These are phyloP conservation scores for Aleiodes testaceus DNA, from an alignment of 2,888 invertebrate genomes.

Conservation along the genomic window DNA sequence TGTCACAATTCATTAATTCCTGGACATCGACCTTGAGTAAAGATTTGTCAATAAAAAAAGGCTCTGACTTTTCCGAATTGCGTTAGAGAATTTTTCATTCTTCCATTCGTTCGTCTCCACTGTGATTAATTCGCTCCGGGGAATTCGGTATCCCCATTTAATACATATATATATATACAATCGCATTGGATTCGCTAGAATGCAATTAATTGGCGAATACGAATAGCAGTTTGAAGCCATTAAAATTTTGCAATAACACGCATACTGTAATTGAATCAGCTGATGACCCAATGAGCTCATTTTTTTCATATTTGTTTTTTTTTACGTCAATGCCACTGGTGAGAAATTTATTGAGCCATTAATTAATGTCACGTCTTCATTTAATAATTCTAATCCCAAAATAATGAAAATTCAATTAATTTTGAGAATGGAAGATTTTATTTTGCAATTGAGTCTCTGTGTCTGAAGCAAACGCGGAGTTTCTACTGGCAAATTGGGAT, in stretches of 20 bases:
- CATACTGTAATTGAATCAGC: slow-evolving; percentile 6
- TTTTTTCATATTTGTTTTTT: background rate
- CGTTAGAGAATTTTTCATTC: slow-evolving; percentile 13
- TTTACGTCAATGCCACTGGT: background rate
- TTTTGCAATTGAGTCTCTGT: background rate
- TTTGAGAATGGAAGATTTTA: background rate
- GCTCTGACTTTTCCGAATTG: slow-evolving; percentile 20
- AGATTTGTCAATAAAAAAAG: slow-evolving; percentile 21
- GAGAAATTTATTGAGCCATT: background rate
- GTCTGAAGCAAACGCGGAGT: background rate
- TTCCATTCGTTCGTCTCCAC: slow-evolving; percentile 14
- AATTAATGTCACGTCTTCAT: too few relatives aligned
- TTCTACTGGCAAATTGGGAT: slow-evolving; percentile 15
- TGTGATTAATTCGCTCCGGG: slow-evolving; percentile 17
- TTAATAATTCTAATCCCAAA: too few relatives aligned
- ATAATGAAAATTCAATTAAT: background rate
- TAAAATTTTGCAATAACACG: slow-evolving; percentile 22
- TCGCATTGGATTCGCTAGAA: slow-evolving; percentile 13
- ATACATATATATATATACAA: background rate
- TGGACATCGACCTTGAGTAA: slow-evolving; percentile 38
- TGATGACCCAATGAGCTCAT: slow-evolving; percentile 23
- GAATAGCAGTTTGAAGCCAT: background rate
- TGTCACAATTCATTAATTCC: slow-evolving; percentile 37
- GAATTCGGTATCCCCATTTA: slow-evolving; percentile 13
- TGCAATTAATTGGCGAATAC: slow-evolving; percentile 24